Evolutionary conservation across 2,888 invertebrate genomes (phyloP).

Genomic region (Icerya purchasi): DNA sequence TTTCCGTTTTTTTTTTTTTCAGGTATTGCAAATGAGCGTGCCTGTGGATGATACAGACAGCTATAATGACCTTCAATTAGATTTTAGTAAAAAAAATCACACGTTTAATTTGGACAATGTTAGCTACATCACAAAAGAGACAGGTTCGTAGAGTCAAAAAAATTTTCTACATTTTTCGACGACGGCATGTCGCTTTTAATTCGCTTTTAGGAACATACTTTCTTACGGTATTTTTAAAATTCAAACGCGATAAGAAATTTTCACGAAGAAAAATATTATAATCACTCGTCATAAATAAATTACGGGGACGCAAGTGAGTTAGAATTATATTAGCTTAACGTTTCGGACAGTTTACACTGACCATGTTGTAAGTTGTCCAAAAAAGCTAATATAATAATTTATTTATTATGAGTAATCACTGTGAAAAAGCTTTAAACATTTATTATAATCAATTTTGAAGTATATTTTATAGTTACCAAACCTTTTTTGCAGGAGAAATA

Average conservation of each 20-base stretch:
- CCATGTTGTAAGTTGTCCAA: no score
- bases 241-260: no score
- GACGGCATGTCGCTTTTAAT: no score
- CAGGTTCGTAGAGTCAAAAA: slow-evolving; percentile 30
- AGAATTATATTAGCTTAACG: no score
- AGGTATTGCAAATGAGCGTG: slow-evolving; percentile 76
- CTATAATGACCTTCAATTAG: slow-evolving; percentile 55
- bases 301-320: no score
- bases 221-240: no score
- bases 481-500: slow-evolving; percentile 36
- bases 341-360: no score
- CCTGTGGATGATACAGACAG: slow-evolving; percentile 62
- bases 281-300: no score
- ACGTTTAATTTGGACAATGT: slow-evolving; percentile 73
- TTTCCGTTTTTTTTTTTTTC: slow-evolving; percentile 14
- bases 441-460: not conserved
- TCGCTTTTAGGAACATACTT: no score
- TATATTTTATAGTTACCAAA: not conserved
- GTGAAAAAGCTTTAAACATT: not conserved
- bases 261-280: no score
- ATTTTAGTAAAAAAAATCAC: slow-evolving; percentile 69
- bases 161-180: not conserved
- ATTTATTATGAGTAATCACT: no score
- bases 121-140: slow-evolving; percentile 67
- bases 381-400: no score